Conservation (phyloP, 2,888 invertebrate genomes). For the Sinodicranocentrus sp. region DNA sequence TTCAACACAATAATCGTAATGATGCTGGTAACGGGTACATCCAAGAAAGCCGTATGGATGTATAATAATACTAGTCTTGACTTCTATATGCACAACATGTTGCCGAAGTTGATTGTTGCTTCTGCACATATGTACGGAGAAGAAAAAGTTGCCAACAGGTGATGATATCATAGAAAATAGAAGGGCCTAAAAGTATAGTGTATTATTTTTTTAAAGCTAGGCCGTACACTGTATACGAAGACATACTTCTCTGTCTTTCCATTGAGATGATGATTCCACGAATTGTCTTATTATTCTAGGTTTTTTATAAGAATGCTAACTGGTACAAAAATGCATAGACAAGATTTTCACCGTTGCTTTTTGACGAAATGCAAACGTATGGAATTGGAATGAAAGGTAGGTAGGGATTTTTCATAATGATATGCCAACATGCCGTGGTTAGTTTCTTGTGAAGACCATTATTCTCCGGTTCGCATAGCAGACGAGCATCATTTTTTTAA, state of each 20-base stretch:
- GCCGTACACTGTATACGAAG: not conserved
- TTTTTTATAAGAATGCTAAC: slow-evolving; percentile 53
- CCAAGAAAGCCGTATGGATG: slow-evolving; percentile 1
- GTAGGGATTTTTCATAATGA: slow-evolving; percentile 19
- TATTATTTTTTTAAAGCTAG: slow-evolving; percentile 34
- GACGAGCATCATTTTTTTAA: slow-evolving; percentile 53
- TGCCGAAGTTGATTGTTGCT: slow-evolving; percentile 62
- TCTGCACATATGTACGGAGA: slow-evolving; percentile 19
- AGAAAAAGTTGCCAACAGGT: slow-evolving; percentile 24
- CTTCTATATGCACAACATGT: not conserved
- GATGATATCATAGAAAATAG: slow-evolving; percentile 63
- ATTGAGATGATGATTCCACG: slow-evolving; percentile 57
- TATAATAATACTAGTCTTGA: too few species aligned
- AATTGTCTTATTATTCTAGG: slow-evolving; percentile 67
- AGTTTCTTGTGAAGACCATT: slow-evolving; percentile 66
- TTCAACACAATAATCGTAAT: slow-evolving; percentile 29
- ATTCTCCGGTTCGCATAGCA: slow-evolving; percentile 71
- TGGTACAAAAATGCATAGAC: slow-evolving; percentile 51
- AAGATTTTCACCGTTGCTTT: slow-evolving; percentile 69
- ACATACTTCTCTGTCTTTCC: slow-evolving; percentile 8
- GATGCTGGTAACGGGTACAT: slow-evolving; percentile 51
- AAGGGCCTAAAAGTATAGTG: slow-evolving; percentile 20
- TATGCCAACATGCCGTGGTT: slow-evolving; percentile 6
- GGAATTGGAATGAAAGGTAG: slow-evolving; percentile 62
- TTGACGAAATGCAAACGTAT: slow-evolving; percentile 54